Conservation (phyloP, 2,797 vertebrate species). For the Poecilia gillii region DNA sequence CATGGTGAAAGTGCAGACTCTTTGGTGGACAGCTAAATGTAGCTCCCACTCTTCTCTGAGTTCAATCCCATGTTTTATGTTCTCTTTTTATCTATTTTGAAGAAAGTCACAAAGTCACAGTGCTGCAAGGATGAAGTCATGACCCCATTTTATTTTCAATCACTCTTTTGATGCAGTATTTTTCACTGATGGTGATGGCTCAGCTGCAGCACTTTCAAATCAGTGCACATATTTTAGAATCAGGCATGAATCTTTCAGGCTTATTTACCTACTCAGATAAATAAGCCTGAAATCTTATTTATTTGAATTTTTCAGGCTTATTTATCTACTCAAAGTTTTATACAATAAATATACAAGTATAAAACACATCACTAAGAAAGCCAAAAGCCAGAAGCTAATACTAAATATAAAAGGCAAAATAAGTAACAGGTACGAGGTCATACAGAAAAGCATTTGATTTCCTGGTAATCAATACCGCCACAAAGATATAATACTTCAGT, state of each 20-base stretch:
- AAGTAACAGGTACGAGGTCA: neutral
- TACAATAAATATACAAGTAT: neutral
- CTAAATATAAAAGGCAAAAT: neutral
- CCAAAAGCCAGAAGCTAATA: neutral
- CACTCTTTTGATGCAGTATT: slow-evolving; percentile 26
- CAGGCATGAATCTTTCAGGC: neutral
- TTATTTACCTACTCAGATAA: neutral
- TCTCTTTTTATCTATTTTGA: slow-evolving; percentile 35
- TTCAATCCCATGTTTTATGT: slow-evolving; percentile 52
- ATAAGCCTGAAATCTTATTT: too few relatives aligned
- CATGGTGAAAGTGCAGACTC: slow-evolving; percentile 15
- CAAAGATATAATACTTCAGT: neutral
- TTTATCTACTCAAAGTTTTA: neutral
- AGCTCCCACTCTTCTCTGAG: slow-evolving; percentile 31
- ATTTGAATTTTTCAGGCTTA: neutral
- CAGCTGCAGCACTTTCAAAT: slow-evolving; percentile 7
- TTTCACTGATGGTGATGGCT: slow-evolving; percentile 20
- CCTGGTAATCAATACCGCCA: neutral
- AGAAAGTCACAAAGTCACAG: slow-evolving; percentile 50
- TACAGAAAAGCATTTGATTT: neutral
- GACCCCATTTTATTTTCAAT: slow-evolving; percentile 60
- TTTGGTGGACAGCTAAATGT: slow-evolving; percentile 3
- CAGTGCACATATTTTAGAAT: neutral
- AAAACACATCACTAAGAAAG: neutral
- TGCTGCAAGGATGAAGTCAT: slow-evolving; percentile 45